A percentile compares a stretch with the other conserved stretches of the same genome.
Conservation (phyloP, 2,888 invertebrate species). For the Cancer borealis region DNA sequence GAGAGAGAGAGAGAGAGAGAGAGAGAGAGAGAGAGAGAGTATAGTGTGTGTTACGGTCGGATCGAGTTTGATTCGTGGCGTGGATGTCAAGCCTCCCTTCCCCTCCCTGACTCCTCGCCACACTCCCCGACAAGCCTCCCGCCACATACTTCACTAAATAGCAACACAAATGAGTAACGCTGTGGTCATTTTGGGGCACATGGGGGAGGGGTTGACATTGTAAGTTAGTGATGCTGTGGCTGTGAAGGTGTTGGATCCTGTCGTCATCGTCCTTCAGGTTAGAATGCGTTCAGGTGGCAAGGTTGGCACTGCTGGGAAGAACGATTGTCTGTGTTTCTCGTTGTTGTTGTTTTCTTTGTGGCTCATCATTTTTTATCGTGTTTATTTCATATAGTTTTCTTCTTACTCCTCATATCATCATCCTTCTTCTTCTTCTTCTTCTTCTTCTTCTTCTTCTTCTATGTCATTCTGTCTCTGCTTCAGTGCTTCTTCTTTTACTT, state of each 20-base stretch:
- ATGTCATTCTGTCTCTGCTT: neutral
- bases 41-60: neutral
- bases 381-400: neutral
- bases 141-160: no score
- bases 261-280: no score
- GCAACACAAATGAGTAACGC: no score
- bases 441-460: neutral
- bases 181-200: no score
- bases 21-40: conserved; percentile 50
- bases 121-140: neutral
- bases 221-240: no score
- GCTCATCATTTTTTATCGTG: neutral
- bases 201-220: no score
- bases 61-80: neutral
- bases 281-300: no score
- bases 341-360: neutral
- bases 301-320: neutral
- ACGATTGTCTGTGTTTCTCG: neutral
- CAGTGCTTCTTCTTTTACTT: neutral
- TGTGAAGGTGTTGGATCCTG: no score
- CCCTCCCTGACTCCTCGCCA: neutral
- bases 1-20: conserved; percentile 45
- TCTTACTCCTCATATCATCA: neutral
- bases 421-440: neutral
- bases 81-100: neutral